Conservation (phyloP, 35 echinoderm and acorn worm genomes). For the Lytechinus variegatus region DNA sequence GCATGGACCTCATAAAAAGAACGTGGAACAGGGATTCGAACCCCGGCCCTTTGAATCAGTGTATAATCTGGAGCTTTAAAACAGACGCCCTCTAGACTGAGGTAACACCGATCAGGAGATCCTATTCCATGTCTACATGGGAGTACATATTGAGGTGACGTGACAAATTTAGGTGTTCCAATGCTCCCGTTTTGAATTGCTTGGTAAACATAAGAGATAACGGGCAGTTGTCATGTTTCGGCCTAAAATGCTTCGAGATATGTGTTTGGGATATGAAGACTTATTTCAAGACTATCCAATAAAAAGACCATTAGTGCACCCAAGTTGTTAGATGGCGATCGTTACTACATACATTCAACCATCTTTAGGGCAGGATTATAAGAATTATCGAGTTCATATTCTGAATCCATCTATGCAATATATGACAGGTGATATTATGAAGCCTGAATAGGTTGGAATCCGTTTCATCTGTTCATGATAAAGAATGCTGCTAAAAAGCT, state of each 20-base stretch:
- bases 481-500: no score
- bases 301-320: background rate
- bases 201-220: background rate
- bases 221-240: constrained; percentile 7
- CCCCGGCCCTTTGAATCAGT: no score
- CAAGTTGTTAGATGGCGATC: background rate
- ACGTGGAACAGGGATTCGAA: no score
- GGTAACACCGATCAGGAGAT: background rate
- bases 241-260: background rate
- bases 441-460: no score
- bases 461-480: no score
- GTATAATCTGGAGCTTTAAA: no score
- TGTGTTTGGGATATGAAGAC: background rate
- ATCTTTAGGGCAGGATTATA: background rate
- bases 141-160: background rate
- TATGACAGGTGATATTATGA: no score
- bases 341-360: background rate
- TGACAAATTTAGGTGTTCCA: background rate
- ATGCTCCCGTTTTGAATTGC: background rate
- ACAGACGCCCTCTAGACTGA: no score
- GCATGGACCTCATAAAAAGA: no score
- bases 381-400: background rate
- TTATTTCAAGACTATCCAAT: background rate
- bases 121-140: background rate
- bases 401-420: background rate